phyloP scores from a whole-genome alignment of 64 coral and sea anemone genomes.

The Catalaphyllia jardinei region DNA sequence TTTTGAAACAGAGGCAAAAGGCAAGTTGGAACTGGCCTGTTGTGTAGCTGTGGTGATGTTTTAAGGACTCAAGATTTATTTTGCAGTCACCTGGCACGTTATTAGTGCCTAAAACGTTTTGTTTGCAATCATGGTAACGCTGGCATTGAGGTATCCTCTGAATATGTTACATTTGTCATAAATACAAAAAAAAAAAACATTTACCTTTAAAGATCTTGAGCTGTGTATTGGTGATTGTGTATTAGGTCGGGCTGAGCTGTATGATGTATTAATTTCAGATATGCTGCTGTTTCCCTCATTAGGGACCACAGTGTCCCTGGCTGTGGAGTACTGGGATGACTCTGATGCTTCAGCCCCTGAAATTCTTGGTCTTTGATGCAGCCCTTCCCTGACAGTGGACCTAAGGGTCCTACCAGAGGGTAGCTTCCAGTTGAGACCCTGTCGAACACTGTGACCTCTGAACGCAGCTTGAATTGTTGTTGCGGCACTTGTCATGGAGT shows the following conservation, averaged over 20 bases:
- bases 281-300: slow-evolving; percentile 41
- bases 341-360: slow-evolving; percentile 12
- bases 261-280: slow-evolving; percentile 56
- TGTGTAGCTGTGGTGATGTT: too few relatives aligned
- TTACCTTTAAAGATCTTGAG: slow-evolving; percentile 33
- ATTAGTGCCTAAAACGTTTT: too few relatives aligned
- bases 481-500: slow-evolving; percentile 63
- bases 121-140: too few relatives aligned
- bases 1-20: too few relatives aligned
- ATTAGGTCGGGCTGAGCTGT: slow-evolving; percentile 12
- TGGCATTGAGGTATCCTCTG: too few relatives aligned
- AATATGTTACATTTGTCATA: not conserved
- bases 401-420: slow-evolving; percentile 91
- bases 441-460: slow-evolving; percentile 85
- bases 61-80: too few relatives aligned
- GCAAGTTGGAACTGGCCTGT: too few relatives aligned
- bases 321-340: slow-evolving; percentile 42
- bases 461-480: slow-evolving; percentile 95
- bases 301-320: slow-evolving; percentile 45
- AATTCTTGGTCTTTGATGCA: slow-evolving; percentile 26
- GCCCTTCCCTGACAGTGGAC: slow-evolving; percentile 64
- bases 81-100: too few relatives aligned
- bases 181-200: not conserved
- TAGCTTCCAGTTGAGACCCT: slow-evolving; percentile 86
- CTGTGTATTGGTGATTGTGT: slow-evolving; percentile 6